Conservation (phyloP, 92 coral and sea anemone species). For the Phymanthus crucifer region DNA sequence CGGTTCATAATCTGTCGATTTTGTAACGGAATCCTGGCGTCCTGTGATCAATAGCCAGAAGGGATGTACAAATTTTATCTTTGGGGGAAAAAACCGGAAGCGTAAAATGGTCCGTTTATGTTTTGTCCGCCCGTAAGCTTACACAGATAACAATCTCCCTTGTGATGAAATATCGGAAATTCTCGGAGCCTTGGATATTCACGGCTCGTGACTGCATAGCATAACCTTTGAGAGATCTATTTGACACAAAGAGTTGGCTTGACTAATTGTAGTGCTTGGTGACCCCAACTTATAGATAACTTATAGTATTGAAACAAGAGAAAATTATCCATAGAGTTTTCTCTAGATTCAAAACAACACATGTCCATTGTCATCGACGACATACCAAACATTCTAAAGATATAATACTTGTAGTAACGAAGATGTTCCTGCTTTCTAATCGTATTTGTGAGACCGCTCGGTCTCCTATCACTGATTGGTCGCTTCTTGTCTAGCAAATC, state of each 20-base stretch:
- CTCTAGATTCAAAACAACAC: not conserved
- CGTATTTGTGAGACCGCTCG: not conserved
- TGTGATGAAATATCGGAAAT: not conserved
- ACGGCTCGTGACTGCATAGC: not conserved
- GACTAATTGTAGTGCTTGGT: constrained; percentile 5
- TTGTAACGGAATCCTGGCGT: not conserved
- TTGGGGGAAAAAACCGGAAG: not conserved
- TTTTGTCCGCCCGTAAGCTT: not conserved
- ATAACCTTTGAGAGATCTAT: constrained; percentile 4
- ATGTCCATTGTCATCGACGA: not conserved
- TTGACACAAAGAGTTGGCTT: not conserved
- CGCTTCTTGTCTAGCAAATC: not conserved
- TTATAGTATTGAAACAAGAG: no score
- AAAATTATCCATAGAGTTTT: no score
- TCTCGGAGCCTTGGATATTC: not conserved
- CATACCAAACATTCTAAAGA: not conserved
- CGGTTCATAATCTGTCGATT: not conserved
- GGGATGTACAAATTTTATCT: not conserved
- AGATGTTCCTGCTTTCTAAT: not conserved
- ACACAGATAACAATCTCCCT: not conserved
- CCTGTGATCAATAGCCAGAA: not conserved
- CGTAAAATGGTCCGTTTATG: not conserved
- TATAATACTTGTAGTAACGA: not conserved
- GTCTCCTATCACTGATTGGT: not conserved
- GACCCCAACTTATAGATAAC: not conserved